Evolutionary conservation across 23 tunicate genomes (phyloP), one percentile per base, ranked within the genome.

Genomic region (Ascidia mentula): DNA sequence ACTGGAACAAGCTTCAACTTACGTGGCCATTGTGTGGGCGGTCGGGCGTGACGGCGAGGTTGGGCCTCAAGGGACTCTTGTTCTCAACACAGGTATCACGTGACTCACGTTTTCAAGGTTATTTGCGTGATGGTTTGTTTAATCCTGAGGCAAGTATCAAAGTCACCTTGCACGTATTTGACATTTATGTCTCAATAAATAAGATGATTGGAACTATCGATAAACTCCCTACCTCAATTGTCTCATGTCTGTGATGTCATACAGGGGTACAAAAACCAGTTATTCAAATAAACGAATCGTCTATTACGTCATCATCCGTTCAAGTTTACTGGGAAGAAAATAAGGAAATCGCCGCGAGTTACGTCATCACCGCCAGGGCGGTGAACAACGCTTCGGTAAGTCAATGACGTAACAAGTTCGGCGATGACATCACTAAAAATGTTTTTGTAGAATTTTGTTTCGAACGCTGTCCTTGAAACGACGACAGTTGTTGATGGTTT

Each of bases 1-100:
- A 37, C 73, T 86, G 22, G 12, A 32, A 18, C 78, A 73, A 65
- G 90, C 90, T 24, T 78, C 90, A 28, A 37, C 79, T 37, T 86
- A 86, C 45, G 38, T 60, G 8, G 90, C 73, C 4, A 4, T 24
- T 24, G 39, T 86, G 12, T 72, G 42, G 42, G 90, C 84, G 38
- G n/a, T 38, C 33, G 65, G 46, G 26, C 28, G 37, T 24, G 75
- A 79, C 22, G 90, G 80, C 0, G 45, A 6, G 2, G 38, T 12
- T 31, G 81, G 90, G 33, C 80, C 84, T 1, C 28, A 32, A 72
- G 32, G 71, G 8, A 22, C 39, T 38, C 37, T 77, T 45, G 18
- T 77, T 34, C 18, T 85, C 33, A 75, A 38, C 32, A 85, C 89
- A 74, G 79, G 86, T 81, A 53, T 53, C 24, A 53, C 65, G 65